Evolutionary conservation across 2,888 invertebrate genomes (phyloP), one percentile per base, ranked within the genome.

Genomic region (Amorpha juglandis): DNA sequence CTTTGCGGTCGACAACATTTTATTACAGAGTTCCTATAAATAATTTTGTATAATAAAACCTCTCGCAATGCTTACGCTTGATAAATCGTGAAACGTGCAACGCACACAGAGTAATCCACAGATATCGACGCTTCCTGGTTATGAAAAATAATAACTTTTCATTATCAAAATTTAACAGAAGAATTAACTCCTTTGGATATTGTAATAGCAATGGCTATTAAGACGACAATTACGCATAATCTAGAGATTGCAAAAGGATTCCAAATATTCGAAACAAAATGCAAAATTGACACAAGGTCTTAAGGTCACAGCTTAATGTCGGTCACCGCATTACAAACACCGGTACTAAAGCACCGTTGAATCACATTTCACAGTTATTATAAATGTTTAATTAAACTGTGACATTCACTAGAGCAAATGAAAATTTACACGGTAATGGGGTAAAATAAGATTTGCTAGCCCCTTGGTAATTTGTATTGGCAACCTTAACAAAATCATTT

Each of bases 21-120:
- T 52, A 67, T 62, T n/a, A n/a, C n/a, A n/a, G n/a, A 58, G 63
- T 67, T 68, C 64, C 63, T 45, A 58, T n/a, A n/a, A n/a, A n/a
- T n/a, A n/a, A n/a, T n/a, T n/a, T n/a, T n/a, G n/a, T n/a, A n/a
- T n/a, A n/a, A n/a, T n/a, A n/a, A n/a, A n/a, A 68, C 35, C 35
- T 14, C 12, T 38, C 62, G 16, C 52, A 62, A 58, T 35, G 63
- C 63, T 51, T 51, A n/a, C 63, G 42, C 33, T n/a, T 48, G 55
- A 19, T 11, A 58, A 16, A 45, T 48, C 35, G 12, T 19, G 9
- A 38, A 50, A 55, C 33, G 47, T 64, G 64, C 33, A 64, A 64
- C 33, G 12, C 6, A 1, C 16, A 11, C 16, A n/a, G n/a, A n/a
- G n/a, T 55, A 55, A 16, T 55, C 16, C 35, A 12, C 6, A 38